A percentile compares a stretch with the other conserved stretches of the same genome.
These are phyloP conservation scores for Macrobrachium nipponense DNA, from an alignment of 1,140 invertebrate genomes.

Conservation along the genomic window DNA sequence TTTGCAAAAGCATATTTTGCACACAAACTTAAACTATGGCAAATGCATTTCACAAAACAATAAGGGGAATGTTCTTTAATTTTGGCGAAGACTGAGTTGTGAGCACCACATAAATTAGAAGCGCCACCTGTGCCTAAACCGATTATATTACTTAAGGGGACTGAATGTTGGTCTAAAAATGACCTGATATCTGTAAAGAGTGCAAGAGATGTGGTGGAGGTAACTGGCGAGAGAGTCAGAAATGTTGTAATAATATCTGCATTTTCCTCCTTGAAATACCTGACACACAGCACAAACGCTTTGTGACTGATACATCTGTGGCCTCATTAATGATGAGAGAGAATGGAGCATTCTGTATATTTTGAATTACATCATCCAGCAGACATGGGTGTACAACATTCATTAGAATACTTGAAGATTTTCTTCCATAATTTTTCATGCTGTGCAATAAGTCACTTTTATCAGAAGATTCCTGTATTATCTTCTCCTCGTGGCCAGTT, in stretches of 20 bases:
- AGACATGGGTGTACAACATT: conserved; percentile 18
- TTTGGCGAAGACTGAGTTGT: neutral
- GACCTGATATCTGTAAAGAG: neutral
- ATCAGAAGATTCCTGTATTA: too few relatives aligned
- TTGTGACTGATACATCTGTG: conserved; percentile 22
- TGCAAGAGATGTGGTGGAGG: neutral
- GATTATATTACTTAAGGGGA: too few relatives aligned
- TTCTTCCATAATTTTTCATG: conserved; percentile 9
- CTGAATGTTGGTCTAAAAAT: neutral
- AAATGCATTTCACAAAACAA: conserved; percentile 13
- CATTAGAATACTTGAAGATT: conserved; percentile 7
- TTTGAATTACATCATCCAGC: neutral
- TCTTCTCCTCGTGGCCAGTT: too few relatives aligned
- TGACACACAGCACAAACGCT: conserved; percentile 29
- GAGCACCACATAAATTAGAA: too few relatives aligned
- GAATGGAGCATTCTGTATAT: conserved; percentile 14
- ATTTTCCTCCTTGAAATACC: conserved; percentile 32
- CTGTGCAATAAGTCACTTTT: too few relatives aligned
- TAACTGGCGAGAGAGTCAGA: neutral
- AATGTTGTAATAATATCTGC: too few relatives aligned
- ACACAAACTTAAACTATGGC: conserved; percentile 17
- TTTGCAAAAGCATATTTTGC: neutral
- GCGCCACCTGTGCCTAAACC: too few relatives aligned
- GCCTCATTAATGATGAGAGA: conserved; percentile 15
- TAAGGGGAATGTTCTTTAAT: neutral